phyloP scores from a whole-genome alignment of 2,888 invertebrate genomes.

The Lydus trimaculatus region DNA sequence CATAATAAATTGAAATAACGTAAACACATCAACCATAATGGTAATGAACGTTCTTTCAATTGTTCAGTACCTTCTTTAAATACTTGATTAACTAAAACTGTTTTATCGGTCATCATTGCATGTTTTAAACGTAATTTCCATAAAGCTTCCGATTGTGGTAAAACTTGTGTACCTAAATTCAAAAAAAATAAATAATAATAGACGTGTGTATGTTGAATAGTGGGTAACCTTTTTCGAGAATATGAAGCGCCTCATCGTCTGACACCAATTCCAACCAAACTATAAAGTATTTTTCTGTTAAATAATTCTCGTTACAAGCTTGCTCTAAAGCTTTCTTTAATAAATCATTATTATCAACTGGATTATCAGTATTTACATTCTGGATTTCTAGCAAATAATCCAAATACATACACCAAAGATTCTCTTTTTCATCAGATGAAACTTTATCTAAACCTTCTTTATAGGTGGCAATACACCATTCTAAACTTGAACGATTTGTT shows the following conservation, averaged over 20 bases:
- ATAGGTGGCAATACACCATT: conserved; percentile 29
- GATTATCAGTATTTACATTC: conserved; percentile 60
- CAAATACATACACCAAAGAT: conserved; percentile 58
- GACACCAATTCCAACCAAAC: conserved; percentile 49
- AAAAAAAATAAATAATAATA: conserved; percentile 11
- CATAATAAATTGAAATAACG: conserved; percentile 55
- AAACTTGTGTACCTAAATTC: conserved; percentile 60
- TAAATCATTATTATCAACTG: conserved; percentile 61
- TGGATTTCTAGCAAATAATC: conserved; percentile 66
- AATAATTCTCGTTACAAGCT: conserved; percentile 42
- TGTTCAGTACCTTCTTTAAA: conserved; percentile 53
- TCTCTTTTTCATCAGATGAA: conserved; percentile 30
- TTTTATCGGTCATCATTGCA: conserved; percentile 59
- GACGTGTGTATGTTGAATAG: background rate
- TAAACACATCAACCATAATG: conserved; percentile 60
- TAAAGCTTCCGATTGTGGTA: conserved; percentile 61
- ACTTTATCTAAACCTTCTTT: conserved; percentile 46
- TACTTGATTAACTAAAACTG: conserved; percentile 49
- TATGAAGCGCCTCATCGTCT: conserved; percentile 39
- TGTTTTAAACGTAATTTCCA: conserved; percentile 64
- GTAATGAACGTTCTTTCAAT: conserved; percentile 57
- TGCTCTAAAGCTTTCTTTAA: conserved; percentile 61
- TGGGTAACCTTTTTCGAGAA: conserved; percentile 42
- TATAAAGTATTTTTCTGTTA: conserved; percentile 50
- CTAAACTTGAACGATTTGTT: conserved; percentile 12